Conservation (phyloP, 2,797 vertebrate genomes). For the Yasuhikotakia modesta region DNA sequence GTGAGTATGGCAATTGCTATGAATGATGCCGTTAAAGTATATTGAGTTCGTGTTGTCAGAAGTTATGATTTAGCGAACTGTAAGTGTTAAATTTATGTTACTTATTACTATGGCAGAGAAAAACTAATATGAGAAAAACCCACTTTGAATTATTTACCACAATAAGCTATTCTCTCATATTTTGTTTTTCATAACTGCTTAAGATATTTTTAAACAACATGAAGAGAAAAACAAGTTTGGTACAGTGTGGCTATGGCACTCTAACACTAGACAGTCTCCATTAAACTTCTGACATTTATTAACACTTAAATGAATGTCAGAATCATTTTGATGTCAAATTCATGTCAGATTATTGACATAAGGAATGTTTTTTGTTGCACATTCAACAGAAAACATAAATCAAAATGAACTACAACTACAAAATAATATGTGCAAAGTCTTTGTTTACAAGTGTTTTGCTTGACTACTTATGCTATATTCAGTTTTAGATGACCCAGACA, state of each 20-base stretch:
- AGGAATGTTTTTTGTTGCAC: not conserved
- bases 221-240: not conserved
- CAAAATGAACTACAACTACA: not conserved
- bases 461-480: conserved; percentile 36
- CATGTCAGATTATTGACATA: no score
- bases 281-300: conserved; percentile 35
- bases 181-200: conserved; percentile 5
- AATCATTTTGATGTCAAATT: no score
- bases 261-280: conserved; percentile 4
- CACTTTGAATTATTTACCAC: no score
- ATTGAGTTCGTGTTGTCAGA: no score
- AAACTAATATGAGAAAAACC: not conserved
- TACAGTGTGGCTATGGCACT: conserved; percentile 13
- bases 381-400: not conserved
- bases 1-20: conserved; percentile 35
- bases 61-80: not conserved
- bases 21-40: conserved; percentile 13
- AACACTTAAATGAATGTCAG: conserved; percentile 37
- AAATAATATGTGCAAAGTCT: conserved; percentile 3
- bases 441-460: conserved; percentile 11
- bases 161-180: not conserved
- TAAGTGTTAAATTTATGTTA: not conserved
- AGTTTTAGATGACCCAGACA: conserved; percentile 45
- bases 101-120: not conserved
- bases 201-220: not conserved